These are phyloP conservation scores for Tamandua tetradactyla DNA, from an alignment of 2,797 vertebrate genomes.

Conservation along the genomic window DNA sequence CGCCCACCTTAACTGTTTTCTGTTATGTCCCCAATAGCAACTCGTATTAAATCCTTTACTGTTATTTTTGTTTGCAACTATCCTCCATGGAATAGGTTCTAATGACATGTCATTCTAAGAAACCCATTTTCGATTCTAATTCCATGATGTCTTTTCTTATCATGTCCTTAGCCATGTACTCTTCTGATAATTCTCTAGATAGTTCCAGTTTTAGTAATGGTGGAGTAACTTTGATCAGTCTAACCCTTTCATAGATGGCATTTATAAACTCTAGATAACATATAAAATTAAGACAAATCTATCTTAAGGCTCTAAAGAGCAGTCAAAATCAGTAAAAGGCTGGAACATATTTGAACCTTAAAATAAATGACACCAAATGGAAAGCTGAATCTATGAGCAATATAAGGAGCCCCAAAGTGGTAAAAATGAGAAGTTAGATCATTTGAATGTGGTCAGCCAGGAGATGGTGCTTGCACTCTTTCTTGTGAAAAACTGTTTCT, in stretches of 20 bases:
- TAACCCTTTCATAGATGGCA: background rate
- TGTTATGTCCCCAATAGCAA: background rate
- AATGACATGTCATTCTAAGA: background rate
- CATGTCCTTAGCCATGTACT: background rate
- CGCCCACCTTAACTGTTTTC: background rate
- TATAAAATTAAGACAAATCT: background rate
- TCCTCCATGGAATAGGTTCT: background rate
- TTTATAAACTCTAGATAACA: background rate
- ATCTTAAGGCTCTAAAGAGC: background rate
- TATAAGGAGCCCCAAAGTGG: too few species aligned
- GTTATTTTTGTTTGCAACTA: background rate
- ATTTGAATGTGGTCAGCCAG: background rate
- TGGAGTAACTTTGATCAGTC: background rate
- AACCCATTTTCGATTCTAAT: background rate
- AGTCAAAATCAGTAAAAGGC: background rate
- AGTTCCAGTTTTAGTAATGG: background rate
- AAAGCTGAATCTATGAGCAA: too few species aligned
- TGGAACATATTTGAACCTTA: background rate
- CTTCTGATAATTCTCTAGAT: background rate
- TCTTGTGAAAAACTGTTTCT: background rate
- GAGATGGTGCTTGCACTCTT: background rate
- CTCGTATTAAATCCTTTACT: background rate
- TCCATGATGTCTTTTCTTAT: background rate
- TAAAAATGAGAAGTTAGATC: background rate
- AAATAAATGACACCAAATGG: background rate